Evolutionary conservation across 2,113 vertebrate species (phyloP).

Genomic region (Stigmatopora argus): DNA sequence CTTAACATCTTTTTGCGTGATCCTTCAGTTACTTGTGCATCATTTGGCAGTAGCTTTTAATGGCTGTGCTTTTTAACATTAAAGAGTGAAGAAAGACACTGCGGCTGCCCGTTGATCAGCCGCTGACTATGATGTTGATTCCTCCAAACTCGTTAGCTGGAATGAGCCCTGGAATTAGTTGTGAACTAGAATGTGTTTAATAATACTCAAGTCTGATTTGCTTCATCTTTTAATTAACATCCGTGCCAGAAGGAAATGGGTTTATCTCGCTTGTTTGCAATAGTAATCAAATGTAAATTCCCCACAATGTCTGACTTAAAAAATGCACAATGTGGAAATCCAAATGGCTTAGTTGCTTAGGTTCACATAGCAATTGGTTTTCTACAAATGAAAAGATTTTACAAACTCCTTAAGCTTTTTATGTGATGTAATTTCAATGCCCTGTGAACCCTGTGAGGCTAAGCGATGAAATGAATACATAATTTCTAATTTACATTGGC

Average conservation of each 20-base stretch:
- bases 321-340: neutral
- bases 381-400: neutral
- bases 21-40: slow-evolving; percentile 26
- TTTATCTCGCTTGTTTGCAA: slow-evolving; percentile 25
- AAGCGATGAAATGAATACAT: too few relatives aligned
- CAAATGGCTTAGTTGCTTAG: neutral
- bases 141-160: slow-evolving; percentile 12
- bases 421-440: neutral
- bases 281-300: slow-evolving; percentile 1
- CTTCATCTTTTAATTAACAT: slow-evolving; percentile 29
- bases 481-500: too few relatives aligned
- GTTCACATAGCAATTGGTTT: neutral
- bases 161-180: slow-evolving; percentile 22
- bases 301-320: slow-evolving; percentile 3
- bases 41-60: slow-evolving; percentile 36
- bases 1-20: slow-evolving; percentile 33
- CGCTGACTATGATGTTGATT: slow-evolving; percentile 27
- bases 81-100: slow-evolving; percentile 38
- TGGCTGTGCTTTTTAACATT: slow-evolving; percentile 31
- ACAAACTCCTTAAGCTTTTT: neutral
- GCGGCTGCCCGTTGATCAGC: slow-evolving; percentile 25
- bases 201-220: slow-evolving; percentile 11
- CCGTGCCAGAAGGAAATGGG: slow-evolving; percentile 17
- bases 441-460: too few relatives aligned
- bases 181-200: slow-evolving; percentile 7